Evolutionary conservation across 2,797 vertebrate species (phyloP), one percentile per base, ranked within the genome.

Genomic region (Mionectes olivaceus): DNA sequence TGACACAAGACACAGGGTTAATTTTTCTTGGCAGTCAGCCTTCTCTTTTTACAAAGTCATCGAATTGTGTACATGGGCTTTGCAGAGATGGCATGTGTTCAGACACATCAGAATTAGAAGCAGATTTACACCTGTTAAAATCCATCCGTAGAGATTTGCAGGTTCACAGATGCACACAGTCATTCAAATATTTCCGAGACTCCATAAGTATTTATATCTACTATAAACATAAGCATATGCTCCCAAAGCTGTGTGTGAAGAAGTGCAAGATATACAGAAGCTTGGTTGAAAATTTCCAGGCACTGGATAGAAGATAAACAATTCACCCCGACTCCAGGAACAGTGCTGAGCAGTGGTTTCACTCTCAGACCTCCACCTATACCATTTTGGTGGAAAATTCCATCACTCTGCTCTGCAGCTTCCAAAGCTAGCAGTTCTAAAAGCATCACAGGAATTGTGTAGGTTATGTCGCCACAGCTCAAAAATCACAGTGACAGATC

Each of bases 101-200:
- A 90, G 71, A 71, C 33, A 37, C 15, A 79, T 27, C 19, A 75
- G 71, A 95, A 92, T 39, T 22, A 87, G 44, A 63, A 69, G 21
- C 28, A 87, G 83, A 91, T 85, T 85, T 90, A 88, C 41, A 73
- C 60, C 63, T 60, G 41, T 68, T 89, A 89, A 93, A 94, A 92
- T 63, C 37, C 37, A 83, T 76, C 50, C 47, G 46, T 28, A 92
- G 92, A 87, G 60, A 67, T 79, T 80, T 84, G 41, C 49, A 80
- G 27, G 56, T 80, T 94, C 77, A 84, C 70, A 90, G 70, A 93
- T 79, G 35, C 44, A 84, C 47, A 59, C 13, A 65, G 46, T 71
- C 59, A 8, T 93, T 78, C 44, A 24, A 89, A 61, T 60, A 63
- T 87, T 88, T 77, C 41, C 27, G 28, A 87, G 64, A 83, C 35